These are phyloP conservation scores for Ammodytes dubius DNA, from an alignment of 2,113 vertebrate genomes.

Conservation along the genomic window DNA sequence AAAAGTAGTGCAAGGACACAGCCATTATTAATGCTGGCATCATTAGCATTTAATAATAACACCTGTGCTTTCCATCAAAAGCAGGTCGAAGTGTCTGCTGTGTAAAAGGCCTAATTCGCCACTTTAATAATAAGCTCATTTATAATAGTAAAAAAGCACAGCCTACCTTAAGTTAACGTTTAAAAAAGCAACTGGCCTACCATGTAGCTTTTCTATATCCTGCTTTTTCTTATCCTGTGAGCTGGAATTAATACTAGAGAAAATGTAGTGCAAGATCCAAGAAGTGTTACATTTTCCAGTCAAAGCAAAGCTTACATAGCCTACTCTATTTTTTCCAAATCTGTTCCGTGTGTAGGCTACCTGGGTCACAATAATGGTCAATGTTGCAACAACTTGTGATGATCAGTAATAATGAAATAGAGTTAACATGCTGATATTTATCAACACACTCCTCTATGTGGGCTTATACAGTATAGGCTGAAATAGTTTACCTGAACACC, in stretches of 20 bases:
- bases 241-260: neutral
- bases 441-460: neutral
- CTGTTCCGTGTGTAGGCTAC: neutral
- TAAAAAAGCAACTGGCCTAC: neutral
- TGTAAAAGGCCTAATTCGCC: neutral
- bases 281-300: neutral
- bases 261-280: neutral
- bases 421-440: neutral
- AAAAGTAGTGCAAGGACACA: too few species aligned
- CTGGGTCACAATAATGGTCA: neutral
- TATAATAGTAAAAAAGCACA: neutral
- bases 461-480: neutral
- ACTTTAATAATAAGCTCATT: neutral
- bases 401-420: neutral
- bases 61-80: neutral
- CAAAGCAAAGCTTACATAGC: neutral
- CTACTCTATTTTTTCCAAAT: neutral
- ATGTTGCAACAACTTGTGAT: neutral
- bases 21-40: too few species aligned
- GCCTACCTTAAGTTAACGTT: neutral
- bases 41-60: neutral
- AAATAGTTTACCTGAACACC: neutral
- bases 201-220: too few species aligned
- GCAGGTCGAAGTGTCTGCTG: neutral
- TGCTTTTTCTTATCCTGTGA: neutral